Percentiles rank a stretch among this genome's conserved stretches.
These are phyloP conservation scores for Lasioglossum villosulum DNA, from an alignment of 2,888 invertebrate species.

Conservation along the genomic window DNA sequence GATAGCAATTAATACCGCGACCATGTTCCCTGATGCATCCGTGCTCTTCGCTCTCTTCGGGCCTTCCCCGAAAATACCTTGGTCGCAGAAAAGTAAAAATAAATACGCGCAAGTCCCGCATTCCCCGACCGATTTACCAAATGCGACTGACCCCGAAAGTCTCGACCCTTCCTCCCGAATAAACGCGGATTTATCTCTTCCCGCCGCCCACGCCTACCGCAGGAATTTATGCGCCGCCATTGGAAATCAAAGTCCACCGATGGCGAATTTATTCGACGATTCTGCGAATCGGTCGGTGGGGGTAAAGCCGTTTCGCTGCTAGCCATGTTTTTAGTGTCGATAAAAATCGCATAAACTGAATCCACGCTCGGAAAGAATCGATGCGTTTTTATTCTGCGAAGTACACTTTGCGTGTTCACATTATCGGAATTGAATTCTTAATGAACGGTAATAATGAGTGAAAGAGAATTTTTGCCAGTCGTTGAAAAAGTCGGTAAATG, in stretches of 20 bases:
- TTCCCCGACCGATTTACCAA: slow-evolving; percentile 50
- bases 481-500: neutral
- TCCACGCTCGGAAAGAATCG: neutral
- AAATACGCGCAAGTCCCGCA: slow-evolving; percentile 34
- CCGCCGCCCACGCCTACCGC: slow-evolving; percentile 6
- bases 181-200: slow-evolving; percentile 42
- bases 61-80: neutral
- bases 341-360: neutral
- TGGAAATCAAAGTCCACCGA: slow-evolving; percentile 10
- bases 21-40: neutral
- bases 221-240: slow-evolving; percentile 39
- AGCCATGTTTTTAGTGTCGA: neutral
- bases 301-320: neutral
- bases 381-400: neutral
- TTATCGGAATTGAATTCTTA: neutral
- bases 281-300: neutral
- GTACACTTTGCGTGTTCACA: neutral
- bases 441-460: neutral
- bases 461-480: too few relatives aligned
- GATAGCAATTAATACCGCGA: slow-evolving; percentile 24
- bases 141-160: slow-evolving; percentile 41
- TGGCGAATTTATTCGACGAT: slow-evolving; percentile 4
- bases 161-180: slow-evolving; percentile 27
- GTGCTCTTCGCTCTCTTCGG: neutral
- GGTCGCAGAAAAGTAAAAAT: slow-evolving; percentile 33